Base-by-base conservation (phyloP, 2,888 invertebrate genomes). In the Saturnia pavonia region DNA sequence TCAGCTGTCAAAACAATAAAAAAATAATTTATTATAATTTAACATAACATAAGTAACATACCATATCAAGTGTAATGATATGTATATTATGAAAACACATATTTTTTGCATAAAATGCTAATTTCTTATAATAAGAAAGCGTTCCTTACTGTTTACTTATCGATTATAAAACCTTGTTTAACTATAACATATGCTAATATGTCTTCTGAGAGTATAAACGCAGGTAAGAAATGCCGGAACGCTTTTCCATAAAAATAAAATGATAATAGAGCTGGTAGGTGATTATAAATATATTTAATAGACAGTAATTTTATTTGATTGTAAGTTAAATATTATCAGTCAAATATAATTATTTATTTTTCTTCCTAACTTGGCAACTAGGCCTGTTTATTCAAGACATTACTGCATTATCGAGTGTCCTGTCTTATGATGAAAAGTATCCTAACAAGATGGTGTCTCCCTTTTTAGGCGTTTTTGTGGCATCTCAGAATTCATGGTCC, bases 81-180 rank as follows among this genome's bases (percentile, higher is more conserved):
- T 16, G 48, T 19, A 60, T 60, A 2, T 60, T 60, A 1, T 25
- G 6, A 60, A 60, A 60, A 60, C 4, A 60, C n/a, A 65, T 19
- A 65, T 40, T 40, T 65, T 40, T 1, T 34, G 34, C 65, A n/a
- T 40, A 65, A 40, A 19, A 65, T 65, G 65, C 65, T 65, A 40
- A n/a, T 40, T 1, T 16, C 40, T 19, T 65, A n/a, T 40, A 65
- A 65, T 22, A 65, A 40, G 19, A 65, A 65, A 65, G n/a, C 65
- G 19, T 40, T 65, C 19, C 34, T 65, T 19, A 40, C 65, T 40
- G 40, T 40, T 19, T 65, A 65, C 40, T 40, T 65, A 40, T 65
- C 65, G 40, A 40, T 65, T 65, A n/a, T 65, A 65, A 65, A 25
- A 40, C 65, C 65, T 34, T 65, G 65, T 65, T 11, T 65, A n/a